A percentile compares a stretch with the other conserved stretches of the same genome.
These are phyloP conservation scores for Agrochola macilenta DNA, from an alignment of 2,888 invertebrate genomes.

Conservation along the genomic window DNA sequence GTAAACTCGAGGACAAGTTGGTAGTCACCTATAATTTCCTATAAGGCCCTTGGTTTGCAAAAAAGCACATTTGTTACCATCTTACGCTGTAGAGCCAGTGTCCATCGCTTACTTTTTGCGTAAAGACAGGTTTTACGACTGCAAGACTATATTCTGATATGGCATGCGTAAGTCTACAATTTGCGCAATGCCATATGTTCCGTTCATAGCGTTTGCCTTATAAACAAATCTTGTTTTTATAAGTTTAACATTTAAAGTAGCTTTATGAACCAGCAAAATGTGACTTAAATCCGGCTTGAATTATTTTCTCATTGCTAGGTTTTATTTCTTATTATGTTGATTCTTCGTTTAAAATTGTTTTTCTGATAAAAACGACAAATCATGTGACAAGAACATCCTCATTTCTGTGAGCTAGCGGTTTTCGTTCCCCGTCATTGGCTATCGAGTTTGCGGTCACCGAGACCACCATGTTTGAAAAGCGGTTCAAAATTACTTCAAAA, in stretches of 20 bases:
- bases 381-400: constrained; percentile 51
- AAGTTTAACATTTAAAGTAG: constrained; percentile 46
- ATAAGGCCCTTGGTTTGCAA: constrained; percentile 46
- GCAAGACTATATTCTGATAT: constrained; percentile 48
- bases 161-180: constrained; percentile 57
- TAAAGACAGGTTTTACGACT: constrained; percentile 60
- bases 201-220: constrained; percentile 51
- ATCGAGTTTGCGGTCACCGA: constrained; percentile 77
- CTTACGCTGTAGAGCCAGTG: constrained; percentile 34
- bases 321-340: constrained; percentile 8
- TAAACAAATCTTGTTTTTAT: constrained; percentile 61
- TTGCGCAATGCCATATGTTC: constrained; percentile 44
- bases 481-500: constrained; percentile 67
- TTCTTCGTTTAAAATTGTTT: constrained; percentile 37
- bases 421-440: constrained; percentile 74
- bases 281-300: constrained; percentile 15
- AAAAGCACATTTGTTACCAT: constrained; percentile 52
- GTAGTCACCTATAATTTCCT: constrained; percentile 55
- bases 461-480: constrained; percentile 71
- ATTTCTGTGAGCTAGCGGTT: constrained; percentile 71
- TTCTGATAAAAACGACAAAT: constrained; percentile 44
- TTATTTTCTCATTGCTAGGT: constrained; percentile 19
- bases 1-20: constrained; percentile 29
- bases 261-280: constrained; percentile 6
- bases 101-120: constrained; percentile 54